Evolutionary conservation across 64 coral and sea anemone species (phyloP).

Genomic region (Catalaphyllia jardinei): DNA sequence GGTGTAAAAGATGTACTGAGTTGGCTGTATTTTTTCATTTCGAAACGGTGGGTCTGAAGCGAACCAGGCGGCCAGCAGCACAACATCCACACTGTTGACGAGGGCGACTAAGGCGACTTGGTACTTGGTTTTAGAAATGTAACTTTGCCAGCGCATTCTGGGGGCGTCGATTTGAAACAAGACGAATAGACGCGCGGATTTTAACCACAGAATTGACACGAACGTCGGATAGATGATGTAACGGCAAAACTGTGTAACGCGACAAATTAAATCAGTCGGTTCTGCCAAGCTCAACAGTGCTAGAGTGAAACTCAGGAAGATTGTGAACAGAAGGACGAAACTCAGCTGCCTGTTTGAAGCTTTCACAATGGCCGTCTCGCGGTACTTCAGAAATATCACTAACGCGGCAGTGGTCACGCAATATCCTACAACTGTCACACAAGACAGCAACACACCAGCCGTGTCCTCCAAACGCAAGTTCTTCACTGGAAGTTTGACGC

Average conservation of each 20-base stretch:
- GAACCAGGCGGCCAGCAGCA: constrained; percentile 27
- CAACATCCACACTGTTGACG: constrained; percentile 1
- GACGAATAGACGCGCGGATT: neutral
- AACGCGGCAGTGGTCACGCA: neutral
- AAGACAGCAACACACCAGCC: neutral
- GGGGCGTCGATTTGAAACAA: neutral
- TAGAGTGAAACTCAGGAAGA: neutral
- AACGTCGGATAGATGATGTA: neutral
- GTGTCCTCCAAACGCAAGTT: neutral
- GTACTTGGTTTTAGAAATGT: constrained; percentile 6
- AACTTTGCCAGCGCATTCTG: neutral
- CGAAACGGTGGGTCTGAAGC: constrained; percentile 13
- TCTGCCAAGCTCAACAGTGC: neutral
- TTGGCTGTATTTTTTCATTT: constrained; percentile 1
- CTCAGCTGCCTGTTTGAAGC: constrained; percentile 12
- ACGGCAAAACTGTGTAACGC: constrained; percentile 13
- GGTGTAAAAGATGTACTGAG: constrained; percentile 15
- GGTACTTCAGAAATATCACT: constrained; percentile 18
- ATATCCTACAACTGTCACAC: neutral
- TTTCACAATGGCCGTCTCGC: constrained; percentile 30
- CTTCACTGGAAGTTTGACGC: constrained; percentile 10
- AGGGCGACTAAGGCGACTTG: constrained; percentile 11
- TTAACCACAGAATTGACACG: constrained; percentile 7
- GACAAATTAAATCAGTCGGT: constrained; percentile 4
- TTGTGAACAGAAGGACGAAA: neutral